Percentiles rank a stretch among this genome's conserved stretches.
phyloP scores from a whole-genome alignment of 2,888 invertebrate genomes.

The Limnephilus auricula region DNA sequence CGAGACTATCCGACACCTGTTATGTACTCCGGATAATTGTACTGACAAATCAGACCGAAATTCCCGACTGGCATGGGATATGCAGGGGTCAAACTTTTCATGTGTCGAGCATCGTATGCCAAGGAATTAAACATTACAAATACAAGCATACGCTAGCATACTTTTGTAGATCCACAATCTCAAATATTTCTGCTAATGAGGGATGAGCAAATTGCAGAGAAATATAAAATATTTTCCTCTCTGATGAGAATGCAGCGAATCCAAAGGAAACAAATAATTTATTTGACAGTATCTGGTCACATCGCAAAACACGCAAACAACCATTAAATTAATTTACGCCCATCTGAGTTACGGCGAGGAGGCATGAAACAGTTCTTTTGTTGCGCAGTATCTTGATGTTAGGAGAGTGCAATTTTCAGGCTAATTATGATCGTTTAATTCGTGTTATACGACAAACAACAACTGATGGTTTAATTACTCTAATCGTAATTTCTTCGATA shows the following conservation, averaged over 20 bases:
- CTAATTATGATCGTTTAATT: conserved; percentile 43
- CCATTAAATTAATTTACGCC: conserved; percentile 56
- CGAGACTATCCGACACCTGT: conserved; percentile 48
- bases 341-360: conserved; percentile 11
- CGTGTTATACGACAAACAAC: conserved; percentile 18
- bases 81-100: conserved; percentile 33
- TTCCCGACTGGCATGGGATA: conserved; percentile 42
- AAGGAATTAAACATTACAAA: background rate
- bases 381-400: conserved; percentile 31
- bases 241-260: background rate
- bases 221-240: background rate
- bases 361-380: conserved; percentile 36
- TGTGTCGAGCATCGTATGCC: background rate
- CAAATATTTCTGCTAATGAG: background rate
- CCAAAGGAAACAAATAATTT: conserved; percentile 21
- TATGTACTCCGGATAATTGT: conserved; percentile 54
- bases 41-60: conserved; percentile 18
- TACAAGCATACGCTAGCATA: background rate
- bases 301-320: conserved; percentile 58
- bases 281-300: conserved; percentile 37
- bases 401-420: conserved; percentile 21
- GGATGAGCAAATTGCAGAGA: background rate
- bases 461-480: conserved; percentile 26
- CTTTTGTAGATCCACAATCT: background rate
- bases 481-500: conserved; percentile 22